Conservation (phyloP, 2,113 vertebrate genomes). For the Glaucomys volans region DNA sequence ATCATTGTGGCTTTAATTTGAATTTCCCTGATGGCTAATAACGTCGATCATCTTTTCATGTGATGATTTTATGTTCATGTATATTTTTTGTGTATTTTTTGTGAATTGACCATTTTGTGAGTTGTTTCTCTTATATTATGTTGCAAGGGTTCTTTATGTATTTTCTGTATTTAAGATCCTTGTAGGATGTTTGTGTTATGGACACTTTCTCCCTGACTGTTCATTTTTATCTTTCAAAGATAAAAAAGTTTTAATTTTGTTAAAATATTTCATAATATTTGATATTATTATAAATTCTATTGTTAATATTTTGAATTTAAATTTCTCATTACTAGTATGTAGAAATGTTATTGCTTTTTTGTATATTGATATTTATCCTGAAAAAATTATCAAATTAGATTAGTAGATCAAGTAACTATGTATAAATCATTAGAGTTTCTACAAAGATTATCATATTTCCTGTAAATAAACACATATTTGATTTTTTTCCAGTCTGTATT, state of each 20-base stretch:
- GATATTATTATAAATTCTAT: background rate
- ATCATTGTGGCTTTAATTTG: background rate
- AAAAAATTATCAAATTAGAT: background rate
- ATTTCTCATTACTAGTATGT: background rate
- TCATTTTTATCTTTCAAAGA: background rate
- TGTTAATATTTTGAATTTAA: background rate
- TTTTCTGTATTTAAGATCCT: background rate
- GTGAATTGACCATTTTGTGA: background rate
- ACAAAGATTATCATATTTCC: background rate
- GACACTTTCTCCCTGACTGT: background rate
- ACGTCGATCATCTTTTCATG: background rate
- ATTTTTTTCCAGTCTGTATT: background rate
- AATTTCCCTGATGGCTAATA: background rate
- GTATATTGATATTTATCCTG: conserved; percentile 3
- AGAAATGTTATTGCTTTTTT: background rate
- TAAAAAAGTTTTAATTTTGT: background rate
- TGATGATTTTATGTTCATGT: background rate
- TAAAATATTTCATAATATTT: background rate
- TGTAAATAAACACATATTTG: background rate
- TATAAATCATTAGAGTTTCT: background rate
- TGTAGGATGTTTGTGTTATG: background rate
- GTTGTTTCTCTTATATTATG: background rate
- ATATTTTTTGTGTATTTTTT: background rate
- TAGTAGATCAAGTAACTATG: background rate
- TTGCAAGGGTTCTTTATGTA: background rate